These are phyloP conservation scores for Nezara viridula DNA, from an alignment of 2,888 invertebrate species.

Conservation along the genomic window DNA sequence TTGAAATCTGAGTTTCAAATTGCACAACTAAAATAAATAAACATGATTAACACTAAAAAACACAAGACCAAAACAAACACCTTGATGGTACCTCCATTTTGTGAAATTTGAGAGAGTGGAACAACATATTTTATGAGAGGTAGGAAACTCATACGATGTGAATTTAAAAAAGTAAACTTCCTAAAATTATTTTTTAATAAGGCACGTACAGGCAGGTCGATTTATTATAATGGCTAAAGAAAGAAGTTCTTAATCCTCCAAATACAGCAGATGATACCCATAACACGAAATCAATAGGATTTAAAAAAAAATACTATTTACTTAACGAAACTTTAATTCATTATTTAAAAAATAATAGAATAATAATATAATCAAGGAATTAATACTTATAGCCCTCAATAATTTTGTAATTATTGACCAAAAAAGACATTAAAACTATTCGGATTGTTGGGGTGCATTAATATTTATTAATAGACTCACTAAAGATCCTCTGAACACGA, in stretches of 20 bases:
- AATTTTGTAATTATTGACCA: too few species aligned
- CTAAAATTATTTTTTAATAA: neutral
- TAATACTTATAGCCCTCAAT: neutral
- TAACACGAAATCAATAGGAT: neutral
- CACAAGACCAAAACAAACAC: slow-evolving; percentile 61
- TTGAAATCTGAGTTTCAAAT: slow-evolving; percentile 15
- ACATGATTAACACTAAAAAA: slow-evolving; percentile 58
- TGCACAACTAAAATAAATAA: slow-evolving; percentile 45
- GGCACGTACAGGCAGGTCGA: neutral
- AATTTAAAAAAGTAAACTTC: slow-evolving; percentile 24
- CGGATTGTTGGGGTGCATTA: too few species aligned
- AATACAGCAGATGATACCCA: neutral
- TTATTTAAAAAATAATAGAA: neutral
- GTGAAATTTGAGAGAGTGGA: slow-evolving; percentile 58
- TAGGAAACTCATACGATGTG: slow-evolving; percentile 11
- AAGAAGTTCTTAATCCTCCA: neutral
- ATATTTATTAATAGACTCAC: too few species aligned
- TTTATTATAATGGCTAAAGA: neutral
- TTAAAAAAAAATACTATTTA: neutral
- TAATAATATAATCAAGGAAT: neutral
- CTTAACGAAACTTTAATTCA: neutral
- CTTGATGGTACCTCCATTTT: slow-evolving; percentile 61
- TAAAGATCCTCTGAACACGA: too few species aligned
- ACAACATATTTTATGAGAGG: slow-evolving; percentile 16
- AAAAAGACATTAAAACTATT: too few species aligned